Percentiles rank a stretch among this genome's conserved stretches.
Evolutionary conservation across 1,140 invertebrate genomes (phyloP).

Genomic region (Apis dorsata): DNA sequence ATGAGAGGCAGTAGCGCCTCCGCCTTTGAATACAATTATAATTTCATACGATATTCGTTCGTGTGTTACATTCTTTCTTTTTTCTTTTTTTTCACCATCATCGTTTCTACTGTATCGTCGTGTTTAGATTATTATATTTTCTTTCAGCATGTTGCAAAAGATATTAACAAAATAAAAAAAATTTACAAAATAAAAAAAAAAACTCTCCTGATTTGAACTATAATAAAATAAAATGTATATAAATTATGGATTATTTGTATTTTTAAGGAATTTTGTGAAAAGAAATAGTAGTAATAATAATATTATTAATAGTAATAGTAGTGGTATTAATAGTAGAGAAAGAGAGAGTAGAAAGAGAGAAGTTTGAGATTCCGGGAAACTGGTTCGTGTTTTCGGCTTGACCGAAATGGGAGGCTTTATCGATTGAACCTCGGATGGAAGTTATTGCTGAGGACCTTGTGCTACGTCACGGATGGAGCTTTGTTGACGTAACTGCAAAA

Average conservation of each 20-base stretch:
- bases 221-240: not conserved
- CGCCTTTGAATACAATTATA: conserved; percentile 35
- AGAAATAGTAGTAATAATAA: too few relatives aligned
- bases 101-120: not conserved
- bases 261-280: too few relatives aligned
- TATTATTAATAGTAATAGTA: too few relatives aligned
- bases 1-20: conserved; percentile 25
- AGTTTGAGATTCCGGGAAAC: not conserved
- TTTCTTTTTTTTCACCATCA: not conserved
- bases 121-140: conserved; percentile 14
- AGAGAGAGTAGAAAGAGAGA: not conserved
- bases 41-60: conserved; percentile 28
- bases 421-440: conserved; percentile 25
- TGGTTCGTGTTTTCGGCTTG: not conserved
- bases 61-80: not conserved
- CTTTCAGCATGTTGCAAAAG: not conserved
- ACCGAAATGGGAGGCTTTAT: conserved; percentile 16
- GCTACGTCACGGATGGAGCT: not conserved
- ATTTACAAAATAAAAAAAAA: not conserved
- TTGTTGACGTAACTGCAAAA: conserved; percentile 22
- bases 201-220: not conserved
- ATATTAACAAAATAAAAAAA: not conserved
- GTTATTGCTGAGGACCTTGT: conserved; percentile 33
- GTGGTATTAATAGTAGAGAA: not conserved
- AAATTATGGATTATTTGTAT: not conserved